phyloP scores from a whole-genome alignment of 2,797 vertebrate species.

The Aeoliscus strigatus region DNA sequence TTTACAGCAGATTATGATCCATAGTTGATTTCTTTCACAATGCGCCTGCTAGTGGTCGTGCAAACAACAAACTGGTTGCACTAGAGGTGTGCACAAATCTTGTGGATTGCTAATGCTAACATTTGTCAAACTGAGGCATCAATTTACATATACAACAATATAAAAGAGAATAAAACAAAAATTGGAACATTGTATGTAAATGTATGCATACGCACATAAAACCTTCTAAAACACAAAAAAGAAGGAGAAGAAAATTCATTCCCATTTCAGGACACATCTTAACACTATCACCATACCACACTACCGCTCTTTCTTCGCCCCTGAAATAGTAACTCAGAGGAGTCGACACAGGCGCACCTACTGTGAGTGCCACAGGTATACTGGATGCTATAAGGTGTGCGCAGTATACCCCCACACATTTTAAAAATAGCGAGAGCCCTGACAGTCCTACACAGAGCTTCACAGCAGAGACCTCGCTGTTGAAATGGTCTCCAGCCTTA shows the following conservation, averaged over 20 bases:
- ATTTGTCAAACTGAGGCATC: too few species aligned
- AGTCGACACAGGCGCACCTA: constrained; percentile 27
- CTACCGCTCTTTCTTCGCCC: constrained; percentile 6
- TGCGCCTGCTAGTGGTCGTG: too few species aligned
- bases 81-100: too few species aligned
- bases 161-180: too few species aligned
- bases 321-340: constrained; percentile 13
- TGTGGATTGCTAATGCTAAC: too few species aligned
- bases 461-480: constrained; percentile 51
- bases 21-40: too few species aligned
- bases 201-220: constrained; percentile 1
- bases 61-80: too few species aligned
- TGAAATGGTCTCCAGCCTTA: constrained; percentile 55
- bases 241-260: constrained; percentile 13
- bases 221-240: too few species aligned
- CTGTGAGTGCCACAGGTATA: constrained; percentile 47
- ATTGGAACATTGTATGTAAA: too few species aligned
- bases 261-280: constrained; percentile 4
- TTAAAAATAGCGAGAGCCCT: constrained; percentile 64
- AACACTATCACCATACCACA: constrained; percentile 15
- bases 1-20: too few species aligned
- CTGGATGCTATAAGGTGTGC: constrained; percentile 56
- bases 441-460: constrained; percentile 61
- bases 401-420: constrained; percentile 60
- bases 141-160: too few species aligned